phyloP scores from a whole-genome alignment of 2,797 vertebrate species.

The Hipposideros larvatus region DNA sequence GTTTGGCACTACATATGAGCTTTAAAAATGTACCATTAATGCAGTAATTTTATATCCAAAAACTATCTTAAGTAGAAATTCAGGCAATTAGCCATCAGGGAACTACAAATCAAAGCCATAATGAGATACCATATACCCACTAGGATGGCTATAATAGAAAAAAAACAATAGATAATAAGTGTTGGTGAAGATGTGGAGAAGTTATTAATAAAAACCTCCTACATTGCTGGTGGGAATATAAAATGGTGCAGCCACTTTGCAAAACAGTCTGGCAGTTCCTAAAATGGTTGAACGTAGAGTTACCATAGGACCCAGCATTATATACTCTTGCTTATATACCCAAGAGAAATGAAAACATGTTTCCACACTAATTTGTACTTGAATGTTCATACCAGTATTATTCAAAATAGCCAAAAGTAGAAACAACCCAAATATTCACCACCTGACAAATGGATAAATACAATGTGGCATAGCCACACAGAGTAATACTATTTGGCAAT shows the following conservation, averaged over 20 bases:
- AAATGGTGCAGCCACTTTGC: not conserved
- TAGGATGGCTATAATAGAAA: not conserved
- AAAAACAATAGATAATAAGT: not conserved
- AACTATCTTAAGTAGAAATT: slow-evolving; percentile 4
- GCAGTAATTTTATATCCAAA: slow-evolving; percentile 21
- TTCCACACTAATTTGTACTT: not conserved
- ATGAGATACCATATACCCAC: not conserved
- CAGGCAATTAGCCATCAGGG: not conserved
- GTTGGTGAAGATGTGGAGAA: not conserved
- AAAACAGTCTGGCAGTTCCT: not conserved
- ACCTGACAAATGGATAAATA: not conserved
- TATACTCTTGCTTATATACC: not conserved
- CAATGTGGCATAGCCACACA: not conserved
- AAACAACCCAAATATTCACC: not conserved
- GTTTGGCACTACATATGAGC: not conserved
- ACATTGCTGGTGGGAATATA: not conserved
- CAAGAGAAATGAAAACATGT: not conserved
- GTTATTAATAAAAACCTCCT: not conserved
- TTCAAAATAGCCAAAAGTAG: not conserved
- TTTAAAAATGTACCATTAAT: not conserved
- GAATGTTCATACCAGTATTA: not conserved
- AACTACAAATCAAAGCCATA: slow-evolving; percentile 41
- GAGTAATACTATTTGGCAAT: not conserved
- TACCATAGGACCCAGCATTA: not conserved
- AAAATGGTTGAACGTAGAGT: not conserved